Evolutionary conservation across 2,113 vertebrate species (phyloP).

Genomic region (Mirounga angustirostris): DNA sequence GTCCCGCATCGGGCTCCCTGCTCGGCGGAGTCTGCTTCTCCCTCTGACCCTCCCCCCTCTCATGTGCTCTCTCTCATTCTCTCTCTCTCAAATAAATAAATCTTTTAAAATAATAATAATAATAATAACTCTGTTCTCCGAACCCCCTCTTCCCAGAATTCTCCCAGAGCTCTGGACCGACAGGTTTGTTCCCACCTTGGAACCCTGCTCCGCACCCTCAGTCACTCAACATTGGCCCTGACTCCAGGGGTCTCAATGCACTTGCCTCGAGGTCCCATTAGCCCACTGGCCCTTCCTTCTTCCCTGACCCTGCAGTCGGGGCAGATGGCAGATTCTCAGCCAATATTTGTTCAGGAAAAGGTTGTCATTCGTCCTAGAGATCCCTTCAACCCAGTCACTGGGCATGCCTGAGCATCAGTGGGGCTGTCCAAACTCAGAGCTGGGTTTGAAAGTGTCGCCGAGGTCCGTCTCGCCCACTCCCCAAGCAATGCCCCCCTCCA

Average conservation of each 20-base stretch:
- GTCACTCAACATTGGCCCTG: not conserved
- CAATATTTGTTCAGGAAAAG: not conserved
- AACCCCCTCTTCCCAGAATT: not conserved
- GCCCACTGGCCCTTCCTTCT: not conserved
- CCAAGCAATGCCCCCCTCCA: not conserved
- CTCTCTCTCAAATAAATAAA: too few relatives aligned
- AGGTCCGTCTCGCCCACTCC: not conserved
- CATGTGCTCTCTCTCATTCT: too few relatives aligned
- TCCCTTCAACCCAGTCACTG: not conserved
- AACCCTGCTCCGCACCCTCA: accelerated
- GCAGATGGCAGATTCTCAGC: not conserved
- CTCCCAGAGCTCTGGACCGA: not conserved
- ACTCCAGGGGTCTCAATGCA: accelerated
- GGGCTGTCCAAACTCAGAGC: not conserved
- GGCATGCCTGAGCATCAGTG: not conserved
- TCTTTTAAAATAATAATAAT: not conserved
- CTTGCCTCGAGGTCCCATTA: not conserved
- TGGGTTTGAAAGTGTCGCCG: not conserved
- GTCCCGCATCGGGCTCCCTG: too few relatives aligned
- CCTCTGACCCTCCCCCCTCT: too few relatives aligned
- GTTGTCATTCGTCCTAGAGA: not conserved
- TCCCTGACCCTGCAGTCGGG: not conserved
- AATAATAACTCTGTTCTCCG: not conserved
- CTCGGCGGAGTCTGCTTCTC: too few relatives aligned
- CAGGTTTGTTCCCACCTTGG: not conserved